These are phyloP conservation scores for Edolisoma coerulescens DNA, from an alignment of 2,113 vertebrate species.

Conservation along the genomic window DNA sequence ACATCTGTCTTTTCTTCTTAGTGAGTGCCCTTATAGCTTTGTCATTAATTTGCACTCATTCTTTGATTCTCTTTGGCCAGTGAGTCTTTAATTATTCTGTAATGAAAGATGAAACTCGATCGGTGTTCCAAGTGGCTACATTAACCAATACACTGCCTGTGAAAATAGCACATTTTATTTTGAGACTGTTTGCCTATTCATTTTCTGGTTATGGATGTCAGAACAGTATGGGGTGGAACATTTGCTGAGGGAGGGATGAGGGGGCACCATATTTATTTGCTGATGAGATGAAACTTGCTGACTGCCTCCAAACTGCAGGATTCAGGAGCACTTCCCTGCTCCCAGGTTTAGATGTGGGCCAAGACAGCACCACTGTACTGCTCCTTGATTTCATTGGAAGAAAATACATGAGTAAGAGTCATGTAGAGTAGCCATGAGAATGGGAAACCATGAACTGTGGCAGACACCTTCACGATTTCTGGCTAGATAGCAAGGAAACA, in stretches of 20 bases:
- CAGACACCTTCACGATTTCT: not conserved
- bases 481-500: not conserved
- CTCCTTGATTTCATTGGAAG: not conserved
- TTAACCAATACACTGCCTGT: not conserved
- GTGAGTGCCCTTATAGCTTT: not conserved
- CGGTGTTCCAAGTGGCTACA: not conserved
- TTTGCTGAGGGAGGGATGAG: not conserved
- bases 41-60: not conserved
- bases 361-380: not conserved
- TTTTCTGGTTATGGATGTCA: not conserved
- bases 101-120: not conserved
- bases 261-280: not conserved
- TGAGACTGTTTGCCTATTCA: not conserved
- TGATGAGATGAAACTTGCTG: not conserved
- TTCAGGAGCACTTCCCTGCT: not conserved
- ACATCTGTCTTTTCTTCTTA: not conserved
- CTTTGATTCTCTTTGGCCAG: not conserved
- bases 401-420: not conserved
- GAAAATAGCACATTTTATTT: not conserved
- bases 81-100: not conserved
- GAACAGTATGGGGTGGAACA: not conserved
- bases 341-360: not conserved
- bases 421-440: not conserved
- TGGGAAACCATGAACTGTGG: not conserved
- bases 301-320: not conserved